Percentiles rank a stretch among this genome's conserved stretches.
phyloP scores from a whole-genome alignment of 2,113 vertebrate species.

The Gymnobelideus leadbeateri region DNA sequence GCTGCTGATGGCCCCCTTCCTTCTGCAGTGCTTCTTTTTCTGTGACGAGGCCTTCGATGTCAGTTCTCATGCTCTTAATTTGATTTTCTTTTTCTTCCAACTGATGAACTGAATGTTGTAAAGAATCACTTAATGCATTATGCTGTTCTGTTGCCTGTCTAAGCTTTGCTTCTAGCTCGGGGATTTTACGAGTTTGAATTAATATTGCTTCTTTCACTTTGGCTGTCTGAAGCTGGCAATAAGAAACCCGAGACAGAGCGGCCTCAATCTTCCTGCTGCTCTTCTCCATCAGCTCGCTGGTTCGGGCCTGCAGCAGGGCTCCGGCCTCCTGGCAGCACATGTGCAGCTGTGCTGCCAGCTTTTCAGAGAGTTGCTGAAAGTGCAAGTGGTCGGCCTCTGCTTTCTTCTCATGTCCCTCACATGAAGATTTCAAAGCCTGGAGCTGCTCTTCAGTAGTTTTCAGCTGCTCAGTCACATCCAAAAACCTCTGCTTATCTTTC shows the following conservation, averaged over 20 bases:
- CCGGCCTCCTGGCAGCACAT: conserved; percentile 84
- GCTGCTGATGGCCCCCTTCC: conserved; percentile 85
- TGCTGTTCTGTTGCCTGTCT: conserved; percentile 85
- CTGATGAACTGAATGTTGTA: conserved; percentile 87
- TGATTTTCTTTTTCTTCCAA: conserved; percentile 89
- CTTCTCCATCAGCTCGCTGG: conserved; percentile 85
- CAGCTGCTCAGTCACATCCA: conserved; percentile 82
- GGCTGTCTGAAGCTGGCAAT: conserved; percentile 82
- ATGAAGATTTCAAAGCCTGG: conserved; percentile 81
- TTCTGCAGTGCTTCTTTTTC: conserved; percentile 89
- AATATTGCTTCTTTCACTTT: conserved; percentile 86
- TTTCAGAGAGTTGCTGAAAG: conserved; percentile 81
- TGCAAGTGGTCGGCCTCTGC: conserved; percentile 83
- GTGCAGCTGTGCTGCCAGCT: conserved; percentile 84
- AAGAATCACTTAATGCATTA: conserved; percentile 84
- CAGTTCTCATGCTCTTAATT: conserved; percentile 87
- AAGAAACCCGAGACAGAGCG: conserved; percentile 84
- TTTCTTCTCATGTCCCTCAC: conserved; percentile 85
- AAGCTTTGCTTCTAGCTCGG: conserved; percentile 90
- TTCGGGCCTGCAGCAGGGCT: conserved; percentile 84
- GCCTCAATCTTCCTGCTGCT: conserved; percentile 83
- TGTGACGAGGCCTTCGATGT: conserved; percentile 80
- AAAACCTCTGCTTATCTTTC: conserved; percentile 83
- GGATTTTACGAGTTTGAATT: conserved; percentile 81
- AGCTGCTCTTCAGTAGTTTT: conserved; percentile 85